Evolutionary conservation across 2,888 invertebrate genomes (phyloP).

Genomic region (Athalia cordata): DNA sequence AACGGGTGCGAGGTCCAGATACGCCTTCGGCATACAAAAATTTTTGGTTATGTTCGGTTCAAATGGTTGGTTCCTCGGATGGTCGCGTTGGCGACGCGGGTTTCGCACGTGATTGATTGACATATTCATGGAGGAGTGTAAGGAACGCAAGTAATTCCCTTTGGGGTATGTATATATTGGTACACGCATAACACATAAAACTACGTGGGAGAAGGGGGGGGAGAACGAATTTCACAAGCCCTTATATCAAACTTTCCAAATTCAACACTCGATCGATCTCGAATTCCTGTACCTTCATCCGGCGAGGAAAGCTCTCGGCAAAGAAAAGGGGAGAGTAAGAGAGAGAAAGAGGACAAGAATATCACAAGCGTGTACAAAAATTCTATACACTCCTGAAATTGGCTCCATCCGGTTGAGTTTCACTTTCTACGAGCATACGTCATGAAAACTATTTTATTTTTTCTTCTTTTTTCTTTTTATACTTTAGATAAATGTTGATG

Average conservation of each 20-base stretch:
- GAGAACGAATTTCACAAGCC: conserved; percentile 24
- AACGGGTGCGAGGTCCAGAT: conserved; percentile 29
- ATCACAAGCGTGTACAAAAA: conserved; percentile 28
- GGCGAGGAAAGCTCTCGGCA: conserved; percentile 14
- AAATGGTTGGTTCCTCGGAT: background rate
- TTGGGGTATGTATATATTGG: background rate
- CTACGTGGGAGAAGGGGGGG: background rate
- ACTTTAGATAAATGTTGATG: no score
- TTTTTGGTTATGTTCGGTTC: background rate
- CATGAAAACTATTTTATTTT: background rate
- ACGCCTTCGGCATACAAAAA: conserved; percentile 22
- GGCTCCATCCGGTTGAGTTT: background rate
- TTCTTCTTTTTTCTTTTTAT: background rate
- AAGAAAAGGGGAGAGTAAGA: background rate
- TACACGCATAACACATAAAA: no score
- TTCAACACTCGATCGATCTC: conserved; percentile 17
- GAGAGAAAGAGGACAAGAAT: background rate
- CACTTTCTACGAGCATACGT: background rate
- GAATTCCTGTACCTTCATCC: conserved; percentile 7
- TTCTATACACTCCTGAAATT: conserved; percentile 28
- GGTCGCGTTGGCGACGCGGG: background rate
- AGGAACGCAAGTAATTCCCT: conserved; percentile 4
- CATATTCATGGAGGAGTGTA: conserved; percentile 22
- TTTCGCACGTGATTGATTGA: conserved; percentile 22
- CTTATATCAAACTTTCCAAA: conserved; percentile 9